Base-by-base conservation (phyloP, 2,113 vertebrate species). In the Deroptyus accipitrinus region DNA sequence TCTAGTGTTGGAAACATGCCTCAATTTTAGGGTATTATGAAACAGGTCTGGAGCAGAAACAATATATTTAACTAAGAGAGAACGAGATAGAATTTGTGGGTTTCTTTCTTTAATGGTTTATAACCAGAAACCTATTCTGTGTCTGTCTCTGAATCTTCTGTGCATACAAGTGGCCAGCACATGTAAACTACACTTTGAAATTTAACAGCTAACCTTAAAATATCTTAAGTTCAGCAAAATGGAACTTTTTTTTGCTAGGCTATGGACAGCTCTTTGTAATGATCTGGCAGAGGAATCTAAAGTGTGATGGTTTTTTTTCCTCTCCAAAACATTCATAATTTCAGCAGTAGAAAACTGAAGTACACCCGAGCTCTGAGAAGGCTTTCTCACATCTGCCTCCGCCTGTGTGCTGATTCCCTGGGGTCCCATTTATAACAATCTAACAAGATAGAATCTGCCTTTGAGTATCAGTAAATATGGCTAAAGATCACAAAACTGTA, bases 391-490 rank as follows among this genome's bases (percentile, higher is more conserved):
- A 97, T 98, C 97, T 98, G 98, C 96, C 95, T 73, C 83, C 1
- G 97, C 97, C 97, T 97, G 96, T 97, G 96, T 41, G 87, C 90
- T 0, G 95, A 94, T 97, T 98, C 97, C 97, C 98, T 83, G 83
- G 97, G 92, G 97, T 96, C 96, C 97, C 97, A 97, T 98, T 98
- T 98, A 96, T 97, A 97, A 97, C 97, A 97, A 96, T 97, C 97
- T 96, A 98, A 98, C 98, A 98, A 98, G 98, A 98, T 96, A 97
- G 97, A 97, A 97, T 98, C 97, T 97, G 97, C 97, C 98, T 98
- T 96, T 98, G 98, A 98, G 94, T 98, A 97, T 98, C 98, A 98
- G 98, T 98, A 98, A 98, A 98, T 98, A 98, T 44, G 93, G 97
- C 95, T 97, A 96, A 98, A 98, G 98, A 98, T 98, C 97, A 98